Evolutionary conservation across 2,113 vertebrate genomes (phyloP), one percentile per base, ranked within the genome.

Genomic region (Tricholaema leucomelas): DNA sequence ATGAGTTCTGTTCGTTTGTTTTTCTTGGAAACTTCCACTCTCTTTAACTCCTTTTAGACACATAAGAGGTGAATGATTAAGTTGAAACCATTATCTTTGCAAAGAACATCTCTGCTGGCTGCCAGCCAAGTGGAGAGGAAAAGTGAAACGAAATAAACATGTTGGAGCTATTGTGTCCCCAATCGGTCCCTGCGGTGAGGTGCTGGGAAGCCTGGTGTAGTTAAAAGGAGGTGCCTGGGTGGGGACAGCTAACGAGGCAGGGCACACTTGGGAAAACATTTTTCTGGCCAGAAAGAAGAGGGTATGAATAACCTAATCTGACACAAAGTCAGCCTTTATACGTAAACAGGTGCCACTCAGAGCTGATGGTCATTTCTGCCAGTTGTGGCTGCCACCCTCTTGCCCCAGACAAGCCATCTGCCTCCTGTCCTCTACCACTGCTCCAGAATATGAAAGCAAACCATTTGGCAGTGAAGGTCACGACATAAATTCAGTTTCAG

Each of bases 111-210:
- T 94, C 70, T 40, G 58, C 65, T 87, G 96, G 94, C 91, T 36
- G 84, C 69, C 1, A 0, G 95, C 93, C 96, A 92, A 80, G 74
- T 1, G 2, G 19, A 86, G 85, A 95, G 94, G 92, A 92, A 96
- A 95, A 90, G 61, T 64, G 81, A 95, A 93, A 70, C 46, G 89
- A 94, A 94, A 93, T 91, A 93, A 95, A 92, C 73, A 86, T 11
- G 18, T 48, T 1, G 6, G 90, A 86, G 85, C 69, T 84, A 64
- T 90, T 92, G 80, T 91, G 88, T 91, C 95, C 77, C 77, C 10
- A 9, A 50, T 23, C 4, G 31, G 91, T 88, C 92, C 91, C 94
- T 86, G 90, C 2, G 15, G 92, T 0, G 82, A 92, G 81, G 60
- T 94, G 94, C 91, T 92, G 71, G 78, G 88, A 96, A 94, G 44